These are phyloP conservation scores for Rhynchonycteris naso DNA, from an alignment of 2,797 vertebrate genomes.

Conservation along the genomic window DNA sequence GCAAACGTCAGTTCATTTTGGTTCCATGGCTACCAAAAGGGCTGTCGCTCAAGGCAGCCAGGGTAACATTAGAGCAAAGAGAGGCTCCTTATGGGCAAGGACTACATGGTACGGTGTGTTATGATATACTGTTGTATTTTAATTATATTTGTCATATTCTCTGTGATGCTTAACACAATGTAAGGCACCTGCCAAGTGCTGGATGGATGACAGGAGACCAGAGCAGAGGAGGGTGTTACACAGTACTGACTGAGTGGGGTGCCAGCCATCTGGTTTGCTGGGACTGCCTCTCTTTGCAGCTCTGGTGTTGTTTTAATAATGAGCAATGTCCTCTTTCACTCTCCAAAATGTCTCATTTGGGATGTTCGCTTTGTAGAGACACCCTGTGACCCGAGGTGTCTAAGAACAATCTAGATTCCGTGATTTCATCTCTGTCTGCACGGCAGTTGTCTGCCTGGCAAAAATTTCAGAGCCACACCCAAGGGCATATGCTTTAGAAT, in stretches of 20 bases:
- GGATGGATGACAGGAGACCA: neutral
- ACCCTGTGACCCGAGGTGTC: neutral
- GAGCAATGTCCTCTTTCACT: neutral
- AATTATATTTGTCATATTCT: neutral
- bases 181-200: neutral
- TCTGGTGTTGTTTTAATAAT: neutral
- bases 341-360: neutral
- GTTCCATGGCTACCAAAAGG: neutral
- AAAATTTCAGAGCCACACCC: neutral
- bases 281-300: neutral
- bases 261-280: neutral
- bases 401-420: neutral
- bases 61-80: too few species aligned
- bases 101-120: rapidly evolving
- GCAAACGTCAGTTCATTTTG: neutral
- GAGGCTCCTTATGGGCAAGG: too few species aligned
- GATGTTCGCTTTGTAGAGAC: neutral
- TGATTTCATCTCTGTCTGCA: slow-evolving; percentile 32
- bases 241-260: neutral
- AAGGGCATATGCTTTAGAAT: neutral
- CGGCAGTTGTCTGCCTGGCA: slow-evolving; percentile 53
- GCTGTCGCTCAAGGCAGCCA: neutral
- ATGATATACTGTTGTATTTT: neutral
- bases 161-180: neutral
- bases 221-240: neutral